These are phyloP conservation scores for Thamnophis sirtalis DNA, from an alignment of 2,113 vertebrate species.

Conservation along the genomic window DNA sequence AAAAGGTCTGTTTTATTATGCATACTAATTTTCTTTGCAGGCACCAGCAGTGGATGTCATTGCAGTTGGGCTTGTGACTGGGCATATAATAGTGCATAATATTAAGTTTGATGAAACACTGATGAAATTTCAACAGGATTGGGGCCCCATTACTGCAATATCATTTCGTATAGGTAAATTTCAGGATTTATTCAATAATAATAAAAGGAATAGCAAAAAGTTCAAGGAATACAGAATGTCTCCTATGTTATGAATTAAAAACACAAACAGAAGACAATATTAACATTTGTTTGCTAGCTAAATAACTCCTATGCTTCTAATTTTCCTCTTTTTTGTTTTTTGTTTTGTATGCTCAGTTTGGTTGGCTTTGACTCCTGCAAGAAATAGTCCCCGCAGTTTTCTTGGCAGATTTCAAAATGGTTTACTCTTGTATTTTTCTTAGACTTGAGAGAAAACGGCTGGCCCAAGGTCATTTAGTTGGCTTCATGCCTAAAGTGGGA, in stretches of 20 bases:
- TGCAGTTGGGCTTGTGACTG: constrained; percentile 82
- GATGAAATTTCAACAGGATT: constrained; percentile 95
- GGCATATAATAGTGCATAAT: constrained; percentile 89
- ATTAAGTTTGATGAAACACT: constrained; percentile 89
- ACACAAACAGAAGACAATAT: not conserved
- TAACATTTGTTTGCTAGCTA: not conserved
- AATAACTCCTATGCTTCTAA: not conserved
- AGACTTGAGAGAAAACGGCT: not conserved
- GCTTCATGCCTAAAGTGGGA: not conserved
- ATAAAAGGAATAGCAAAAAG: not conserved
- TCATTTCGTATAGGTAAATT: constrained; percentile 90
- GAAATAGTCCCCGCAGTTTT: not conserved
- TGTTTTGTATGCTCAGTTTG: not conserved
- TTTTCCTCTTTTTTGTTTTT: not conserved
- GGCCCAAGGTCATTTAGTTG: not conserved
- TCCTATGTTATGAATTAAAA: not conserved
- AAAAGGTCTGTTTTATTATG: not conserved
- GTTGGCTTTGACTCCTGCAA: not conserved
- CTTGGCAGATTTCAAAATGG: not conserved
- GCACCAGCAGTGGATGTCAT: constrained; percentile 92
- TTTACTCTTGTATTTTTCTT: not conserved
- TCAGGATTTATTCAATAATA: not conserved
- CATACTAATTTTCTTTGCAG: constrained; percentile 61
- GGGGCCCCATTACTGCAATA: constrained; percentile 90
- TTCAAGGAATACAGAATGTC: not conserved